These are phyloP conservation scores for Seriola aureovittata DNA, from an alignment of 2,113 vertebrate species.

Conservation along the genomic window DNA sequence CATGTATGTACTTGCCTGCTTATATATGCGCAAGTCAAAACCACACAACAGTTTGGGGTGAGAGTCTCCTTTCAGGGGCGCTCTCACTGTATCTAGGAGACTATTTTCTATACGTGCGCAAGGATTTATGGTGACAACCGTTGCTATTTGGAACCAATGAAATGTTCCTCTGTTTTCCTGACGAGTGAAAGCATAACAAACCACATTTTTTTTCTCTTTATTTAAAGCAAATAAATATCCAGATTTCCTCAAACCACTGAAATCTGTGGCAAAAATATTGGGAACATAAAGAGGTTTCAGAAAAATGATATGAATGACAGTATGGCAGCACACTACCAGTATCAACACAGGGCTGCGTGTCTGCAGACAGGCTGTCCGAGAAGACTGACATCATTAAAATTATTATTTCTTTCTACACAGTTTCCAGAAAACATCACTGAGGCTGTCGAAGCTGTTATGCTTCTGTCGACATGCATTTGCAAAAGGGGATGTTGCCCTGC, in stretches of 20 bases:
- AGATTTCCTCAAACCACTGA: constrained; percentile 76
- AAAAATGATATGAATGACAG: constrained; percentile 76
- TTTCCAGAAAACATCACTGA: constrained; percentile 47
- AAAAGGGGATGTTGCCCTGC: constrained; percentile 27
- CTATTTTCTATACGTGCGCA: constrained; percentile 75
- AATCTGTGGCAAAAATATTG: constrained; percentile 78
- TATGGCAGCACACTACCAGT: constrained; percentile 37
- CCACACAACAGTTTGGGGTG: constrained; percentile 7
- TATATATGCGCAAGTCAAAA: constrained; percentile 1
- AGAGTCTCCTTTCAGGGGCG: background rate
- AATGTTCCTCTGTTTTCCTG: constrained; percentile 56
- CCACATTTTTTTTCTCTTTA: constrained; percentile 70
- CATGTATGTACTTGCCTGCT: background rate
- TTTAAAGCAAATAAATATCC: constrained; percentile 82
- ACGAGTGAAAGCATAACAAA: constrained; percentile 82
- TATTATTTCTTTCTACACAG: constrained; percentile 42
- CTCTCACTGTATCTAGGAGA: constrained; percentile 53
- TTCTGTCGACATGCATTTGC: background rate
- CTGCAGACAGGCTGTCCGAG: constrained; percentile 47
- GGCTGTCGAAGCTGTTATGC: constrained; percentile 16
- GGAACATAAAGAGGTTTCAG: constrained; percentile 76
- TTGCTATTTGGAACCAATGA: constrained; percentile 79
- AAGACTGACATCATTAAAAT: constrained; percentile 66
- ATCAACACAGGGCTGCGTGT: constrained; percentile 53
- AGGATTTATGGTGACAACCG: constrained; percentile 83